A percentile compares a stretch with the other conserved stretches of the same genome.
Evolutionary conservation across 37 sponge, comb jelly and placozoan species (phyloP).

Genomic region (Eunapius fragilis): DNA sequence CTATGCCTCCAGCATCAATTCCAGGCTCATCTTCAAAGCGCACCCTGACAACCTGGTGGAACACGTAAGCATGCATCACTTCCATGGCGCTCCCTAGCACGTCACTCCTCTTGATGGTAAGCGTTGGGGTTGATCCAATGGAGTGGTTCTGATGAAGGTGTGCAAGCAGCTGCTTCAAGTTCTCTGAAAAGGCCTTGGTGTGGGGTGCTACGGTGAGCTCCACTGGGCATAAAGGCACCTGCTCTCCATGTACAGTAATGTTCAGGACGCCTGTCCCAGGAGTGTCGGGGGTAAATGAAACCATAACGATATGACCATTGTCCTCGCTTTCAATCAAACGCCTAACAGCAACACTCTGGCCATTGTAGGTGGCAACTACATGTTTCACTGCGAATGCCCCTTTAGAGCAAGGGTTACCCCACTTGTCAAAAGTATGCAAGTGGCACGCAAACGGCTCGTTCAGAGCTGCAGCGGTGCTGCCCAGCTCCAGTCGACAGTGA

Average conservation of each 20-base stretch:
- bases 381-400: neutral
- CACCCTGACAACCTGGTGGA: slow-evolving; percentile 19
- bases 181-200: neutral
- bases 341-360: neutral
- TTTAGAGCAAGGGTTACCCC: neutral
- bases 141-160: slow-evolving; percentile 1
- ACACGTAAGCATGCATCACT: slow-evolving; percentile 1
- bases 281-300: slow-evolving; percentile 7
- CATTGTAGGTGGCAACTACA: neutral
- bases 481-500: neutral
- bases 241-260: neutral
- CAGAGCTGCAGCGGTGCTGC: neutral
- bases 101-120: slow-evolving; percentile 39
- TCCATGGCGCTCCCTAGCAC: slow-evolving; percentile 51
- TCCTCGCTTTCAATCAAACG: neutral
- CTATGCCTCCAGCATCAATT: slow-evolving; percentile 66
- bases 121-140: slow-evolving; percentile 38
- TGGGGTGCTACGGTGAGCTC: neutral
- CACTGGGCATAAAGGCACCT: slow-evolving; percentile 18
- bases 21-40: slow-evolving; percentile 62
- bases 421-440: neutral
- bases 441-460: neutral
- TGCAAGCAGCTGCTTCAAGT: slow-evolving; percentile 4
- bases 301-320: neutral
- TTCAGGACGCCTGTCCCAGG: neutral